Evolutionary conservation across 1,140 invertebrate species (phyloP).

Genomic region (Triops longicaudatus): DNA sequence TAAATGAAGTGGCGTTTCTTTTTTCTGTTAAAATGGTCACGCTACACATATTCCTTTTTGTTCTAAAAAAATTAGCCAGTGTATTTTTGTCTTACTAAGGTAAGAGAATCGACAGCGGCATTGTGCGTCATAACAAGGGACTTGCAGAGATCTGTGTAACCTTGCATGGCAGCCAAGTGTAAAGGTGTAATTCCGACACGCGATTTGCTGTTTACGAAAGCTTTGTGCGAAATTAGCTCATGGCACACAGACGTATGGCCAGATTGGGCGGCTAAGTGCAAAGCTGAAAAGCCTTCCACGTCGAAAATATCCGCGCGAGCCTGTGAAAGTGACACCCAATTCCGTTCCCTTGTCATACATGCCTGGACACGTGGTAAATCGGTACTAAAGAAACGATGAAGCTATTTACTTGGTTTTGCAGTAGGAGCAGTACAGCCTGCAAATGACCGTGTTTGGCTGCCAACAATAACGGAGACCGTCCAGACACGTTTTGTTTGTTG

Average conservation of each 20-base stretch:
- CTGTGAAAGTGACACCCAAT: slow-evolving; percentile 42
- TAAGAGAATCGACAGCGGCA: slow-evolving; percentile 89
- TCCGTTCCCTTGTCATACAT: not conserved
- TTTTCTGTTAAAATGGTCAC: slow-evolving; percentile 43
- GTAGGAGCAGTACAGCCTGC: slow-evolving; percentile 47
- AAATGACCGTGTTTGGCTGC: slow-evolving; percentile 58
- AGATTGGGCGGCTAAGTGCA: slow-evolving; percentile 90
- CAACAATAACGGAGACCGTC: slow-evolving; percentile 93
- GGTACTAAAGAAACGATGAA: not conserved
- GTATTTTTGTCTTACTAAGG: slow-evolving; percentile 51
- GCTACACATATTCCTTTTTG: not conserved
- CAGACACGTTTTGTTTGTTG: slow-evolving; percentile 81
- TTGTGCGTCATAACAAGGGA: slow-evolving; percentile 88
- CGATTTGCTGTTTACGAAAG: slow-evolving; percentile 94
- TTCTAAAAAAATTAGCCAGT: not conserved
- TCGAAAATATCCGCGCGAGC: slow-evolving; percentile 98
- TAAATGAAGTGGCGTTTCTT: slow-evolving; percentile 79
- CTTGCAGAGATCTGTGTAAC: slow-evolving; percentile 76
- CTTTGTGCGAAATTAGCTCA: slow-evolving; percentile 88
- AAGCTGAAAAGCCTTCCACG: slow-evolving; percentile 82
- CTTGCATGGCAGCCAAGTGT: slow-evolving; percentile 88
- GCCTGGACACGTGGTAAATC: not conserved
- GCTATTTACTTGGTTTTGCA: slow-evolving; percentile 43
- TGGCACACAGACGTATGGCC: slow-evolving; percentile 89
- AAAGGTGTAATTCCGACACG: slow-evolving; percentile 72